phyloP scores from a whole-genome alignment of 1,140 invertebrate species.

The Cydia pomonella region DNA sequence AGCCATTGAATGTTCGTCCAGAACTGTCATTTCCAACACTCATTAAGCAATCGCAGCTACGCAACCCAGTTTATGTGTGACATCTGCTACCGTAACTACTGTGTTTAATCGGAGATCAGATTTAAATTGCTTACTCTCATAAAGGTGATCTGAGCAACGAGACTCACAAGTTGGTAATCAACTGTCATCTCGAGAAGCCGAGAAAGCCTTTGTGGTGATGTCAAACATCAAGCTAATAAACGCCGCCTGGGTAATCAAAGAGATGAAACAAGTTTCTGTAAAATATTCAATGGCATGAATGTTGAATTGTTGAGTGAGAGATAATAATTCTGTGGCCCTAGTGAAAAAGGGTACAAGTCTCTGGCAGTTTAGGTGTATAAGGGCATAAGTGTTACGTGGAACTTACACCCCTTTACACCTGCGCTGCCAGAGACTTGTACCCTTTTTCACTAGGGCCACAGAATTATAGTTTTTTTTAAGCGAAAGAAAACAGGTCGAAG shows the following conservation, averaged over 20 bases:
- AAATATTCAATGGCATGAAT: neutral
- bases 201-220: slow-evolving; percentile 17
- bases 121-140: no score
- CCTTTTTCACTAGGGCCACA: no score
- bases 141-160: neutral
- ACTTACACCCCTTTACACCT: no score
- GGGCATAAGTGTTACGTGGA: no score
- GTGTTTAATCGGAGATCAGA: neutral
- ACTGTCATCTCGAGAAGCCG: slow-evolving; percentile 17
- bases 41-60: neutral
- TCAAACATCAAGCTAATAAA: slow-evolving; percentile 28
- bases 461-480: neutral
- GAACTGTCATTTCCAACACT: neutral
- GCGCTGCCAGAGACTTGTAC: no score
- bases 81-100: neutral
- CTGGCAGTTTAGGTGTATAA: no score
- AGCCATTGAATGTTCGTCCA: slow-evolving; percentile 11
- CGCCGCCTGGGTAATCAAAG: slow-evolving; percentile 14
- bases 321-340: no score
- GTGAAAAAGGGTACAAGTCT: no score
- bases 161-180: neutral
- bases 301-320: no score
- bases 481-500: neutral
- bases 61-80: neutral
- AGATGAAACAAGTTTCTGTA: slow-evolving; percentile 10